Evolutionary conservation across 2,113 vertebrate species (phyloP).

Genomic region (Kryptolebias marmoratus): DNA sequence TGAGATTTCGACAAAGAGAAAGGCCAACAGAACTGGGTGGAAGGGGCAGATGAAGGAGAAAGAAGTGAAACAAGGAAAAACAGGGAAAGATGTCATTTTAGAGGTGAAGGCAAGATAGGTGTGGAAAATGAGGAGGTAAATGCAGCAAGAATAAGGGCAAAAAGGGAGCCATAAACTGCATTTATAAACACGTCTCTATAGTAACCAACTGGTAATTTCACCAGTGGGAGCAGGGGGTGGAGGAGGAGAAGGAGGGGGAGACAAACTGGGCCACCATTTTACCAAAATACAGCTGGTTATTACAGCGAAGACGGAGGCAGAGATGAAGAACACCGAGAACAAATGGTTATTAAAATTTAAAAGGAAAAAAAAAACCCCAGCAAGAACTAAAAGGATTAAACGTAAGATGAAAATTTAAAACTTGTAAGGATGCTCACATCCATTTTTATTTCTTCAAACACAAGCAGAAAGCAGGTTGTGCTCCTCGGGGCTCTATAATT

Average conservation of each 20-base stretch:
- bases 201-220: slow-evolving; percentile 83
- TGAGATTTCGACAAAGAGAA: slow-evolving; percentile 61
- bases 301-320: slow-evolving; percentile 43
- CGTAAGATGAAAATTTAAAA: no score
- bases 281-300: slow-evolving; percentile 66
- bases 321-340: slow-evolving; percentile 15
- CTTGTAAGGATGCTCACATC: neutral
- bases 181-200: slow-evolving; percentile 84
- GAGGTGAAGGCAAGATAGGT: slow-evolving; percentile 36
- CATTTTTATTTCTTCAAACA: slow-evolving; percentile 20
- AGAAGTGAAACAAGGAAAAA: slow-evolving; percentile 1
- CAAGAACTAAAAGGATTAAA: no score
- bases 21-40: slow-evolving; percentile 19
- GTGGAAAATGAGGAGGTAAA: slow-evolving; percentile 57
- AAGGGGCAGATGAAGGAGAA: slow-evolving; percentile 48
- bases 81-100: slow-evolving; percentile 30
- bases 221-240: slow-evolving; percentile 46
- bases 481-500: slow-evolving; percentile 58
- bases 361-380: no score
- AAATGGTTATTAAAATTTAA: slow-evolving; percentile 1
- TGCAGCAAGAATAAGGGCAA: slow-evolving; percentile 62
- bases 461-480: slow-evolving; percentile 46
- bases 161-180: slow-evolving; percentile 76
- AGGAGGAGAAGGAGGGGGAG: neutral
- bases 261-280: slow-evolving; percentile 69